Conservation (phyloP, 2,797 vertebrate genomes). For the Scolopax rusticola region DNA sequence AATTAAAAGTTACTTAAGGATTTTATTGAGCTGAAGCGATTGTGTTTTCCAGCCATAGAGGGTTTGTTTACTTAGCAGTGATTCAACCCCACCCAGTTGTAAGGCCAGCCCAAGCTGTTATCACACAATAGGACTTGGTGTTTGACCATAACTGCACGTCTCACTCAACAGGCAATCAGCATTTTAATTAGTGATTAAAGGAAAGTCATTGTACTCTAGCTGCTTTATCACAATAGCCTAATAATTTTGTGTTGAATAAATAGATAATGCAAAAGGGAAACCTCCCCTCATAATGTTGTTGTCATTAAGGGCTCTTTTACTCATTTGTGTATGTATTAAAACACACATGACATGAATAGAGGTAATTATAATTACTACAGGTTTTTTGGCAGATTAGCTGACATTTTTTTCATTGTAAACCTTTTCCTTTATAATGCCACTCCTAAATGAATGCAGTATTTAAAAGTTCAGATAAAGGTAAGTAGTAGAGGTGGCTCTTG, state of each 20-base stretch:
- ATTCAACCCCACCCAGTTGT: constrained; percentile 79
- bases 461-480: constrained; percentile 80
- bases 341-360: constrained; percentile 76
- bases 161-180: constrained; percentile 87
- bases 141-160: constrained; percentile 84
- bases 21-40: constrained; percentile 75
- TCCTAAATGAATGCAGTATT: constrained; percentile 71
- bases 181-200: constrained; percentile 88
- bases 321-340: constrained; percentile 80
- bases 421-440: constrained; percentile 73
- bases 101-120: constrained; percentile 82
- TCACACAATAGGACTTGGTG: constrained; percentile 81
- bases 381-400: constrained; percentile 66
- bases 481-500: constrained; percentile 54
- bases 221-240: constrained; percentile 87
- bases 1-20: constrained; percentile 77
- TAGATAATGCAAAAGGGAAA: constrained; percentile 85
- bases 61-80: constrained; percentile 73
- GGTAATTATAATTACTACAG: constrained; percentile 79
- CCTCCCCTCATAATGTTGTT: constrained; percentile 81
- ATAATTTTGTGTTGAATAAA: constrained; percentile 87
- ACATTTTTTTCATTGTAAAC: constrained; percentile 68
- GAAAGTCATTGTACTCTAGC: constrained; percentile 84
- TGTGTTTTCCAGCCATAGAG: constrained; percentile 71
- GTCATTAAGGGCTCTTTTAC: constrained; percentile 80